Evolutionary conservation across 2,113 vertebrate species (phyloP), one percentile per base, ranked within the genome.

Genomic region (Phrynosoma platyrhinos): DNA sequence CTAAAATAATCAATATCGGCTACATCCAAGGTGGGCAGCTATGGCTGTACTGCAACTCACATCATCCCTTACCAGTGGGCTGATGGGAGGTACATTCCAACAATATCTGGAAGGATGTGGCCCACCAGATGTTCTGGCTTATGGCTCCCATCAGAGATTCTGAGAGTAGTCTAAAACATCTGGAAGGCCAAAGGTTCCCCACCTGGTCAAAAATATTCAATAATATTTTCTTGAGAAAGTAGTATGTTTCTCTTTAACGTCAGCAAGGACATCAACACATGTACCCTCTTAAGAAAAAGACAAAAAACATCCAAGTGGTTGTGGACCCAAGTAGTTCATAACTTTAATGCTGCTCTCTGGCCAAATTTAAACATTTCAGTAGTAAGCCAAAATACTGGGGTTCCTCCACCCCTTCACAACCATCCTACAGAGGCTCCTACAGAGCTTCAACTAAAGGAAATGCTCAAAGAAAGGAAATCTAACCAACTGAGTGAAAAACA

Each of bases 391-490:
- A 40, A 36, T 27, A 42, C 30, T 47, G 47, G 47, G 47, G 47
- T 47, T 47, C 47, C 47, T 42, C 64, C 25, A 21, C 40, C 36
- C 20, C 40, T 21, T 36, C 9, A 36, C 32, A 40, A 81, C 47
- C 4, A 8, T 36, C 6, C 32, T 23, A n/a, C 18, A 32, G 30
- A n/a, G 30, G 20, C 27, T 5, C 78, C 25, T 55, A 25, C 14
- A 14, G 14, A 18, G 40, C 23, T 85, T 78, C 85, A 18, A 1
- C n/a, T 53, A 76, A 13, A 80, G 86, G 32, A 62, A 7, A 55
- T 86, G 93, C 78, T 71, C 85, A 84, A 83, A 83, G 86, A 89
- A 79, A 86, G 75, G 1, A 42, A 66, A 10, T 62, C 21, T 89
- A 36, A 88, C 2, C 42, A 52, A 32, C 47, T 64, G 36, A 0